phyloP scores from a whole-genome alignment of 2,888 invertebrate genomes.

The Folsomia candida region DNA sequence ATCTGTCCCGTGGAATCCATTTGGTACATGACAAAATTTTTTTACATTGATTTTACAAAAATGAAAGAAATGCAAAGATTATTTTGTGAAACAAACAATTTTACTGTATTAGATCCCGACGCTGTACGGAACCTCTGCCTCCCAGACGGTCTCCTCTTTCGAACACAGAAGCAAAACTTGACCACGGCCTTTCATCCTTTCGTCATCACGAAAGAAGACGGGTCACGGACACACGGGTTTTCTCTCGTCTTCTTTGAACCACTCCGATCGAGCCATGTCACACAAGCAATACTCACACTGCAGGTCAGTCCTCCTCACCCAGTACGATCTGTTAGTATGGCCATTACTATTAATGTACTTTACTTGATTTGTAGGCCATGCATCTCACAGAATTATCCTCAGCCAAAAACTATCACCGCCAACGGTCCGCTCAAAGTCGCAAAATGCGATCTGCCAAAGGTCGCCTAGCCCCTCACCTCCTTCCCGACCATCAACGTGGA shows the following conservation, averaged over 20 bases:
- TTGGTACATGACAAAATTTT: slow-evolving; percentile 79
- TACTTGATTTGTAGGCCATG: slow-evolving; percentile 65
- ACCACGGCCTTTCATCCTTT: slow-evolving; percentile 93
- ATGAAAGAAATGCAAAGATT: no score
- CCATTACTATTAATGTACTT: neutral
- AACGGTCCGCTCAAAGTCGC: slow-evolving; percentile 46
- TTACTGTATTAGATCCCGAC: neutral
- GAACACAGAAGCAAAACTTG: slow-evolving; percentile 83
- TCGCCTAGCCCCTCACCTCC: neutral
- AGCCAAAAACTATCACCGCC: slow-evolving; percentile 60
- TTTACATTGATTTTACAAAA: no score
- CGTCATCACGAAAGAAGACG: slow-evolving; percentile 95
- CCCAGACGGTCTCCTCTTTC: slow-evolving; percentile 89
- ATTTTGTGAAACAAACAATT: no score
- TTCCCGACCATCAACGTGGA: slow-evolving; percentile 20
- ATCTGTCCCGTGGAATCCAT: slow-evolving; percentile 79
- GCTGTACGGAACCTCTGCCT: slow-evolving; percentile 73
- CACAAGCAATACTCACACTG: slow-evolving; percentile 91
- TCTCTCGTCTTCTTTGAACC: slow-evolving; percentile 95
- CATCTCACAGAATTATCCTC: slow-evolving; percentile 85
- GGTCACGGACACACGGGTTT: slow-evolving; percentile 88
- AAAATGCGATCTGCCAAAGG: slow-evolving; percentile 44
- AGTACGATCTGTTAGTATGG: neutral
- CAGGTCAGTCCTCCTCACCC: slow-evolving; percentile 62
- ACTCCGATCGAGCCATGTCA: slow-evolving; percentile 86